Conservation (phyloP, 2,797 vertebrate genomes). For the Streptopelia turtur region DNA sequence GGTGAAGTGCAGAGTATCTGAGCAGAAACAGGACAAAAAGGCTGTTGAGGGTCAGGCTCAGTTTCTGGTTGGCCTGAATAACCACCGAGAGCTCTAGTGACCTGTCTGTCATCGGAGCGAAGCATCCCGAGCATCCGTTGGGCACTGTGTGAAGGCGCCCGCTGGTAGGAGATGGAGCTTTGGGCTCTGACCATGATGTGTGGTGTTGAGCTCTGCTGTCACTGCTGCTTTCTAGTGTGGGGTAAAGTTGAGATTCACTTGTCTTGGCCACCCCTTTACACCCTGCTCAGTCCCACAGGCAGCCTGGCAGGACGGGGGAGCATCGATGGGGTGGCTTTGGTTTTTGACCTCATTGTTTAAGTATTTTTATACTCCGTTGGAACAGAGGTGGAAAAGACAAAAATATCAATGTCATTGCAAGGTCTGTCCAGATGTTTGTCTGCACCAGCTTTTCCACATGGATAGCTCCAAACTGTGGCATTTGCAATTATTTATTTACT, state of each 20-base stretch:
- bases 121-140: neutral
- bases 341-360: neutral
- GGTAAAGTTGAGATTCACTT: neutral
- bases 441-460: neutral
- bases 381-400: neutral
- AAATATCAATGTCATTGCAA: neutral
- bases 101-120: neutral
- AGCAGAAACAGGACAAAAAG: neutral
- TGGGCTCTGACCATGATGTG: rapidly evolving
- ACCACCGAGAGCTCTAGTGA: neutral
- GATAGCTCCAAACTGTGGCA: neutral
- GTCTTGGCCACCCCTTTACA: neutral
- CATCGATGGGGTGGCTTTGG: neutral
- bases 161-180: neutral
- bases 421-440: neutral
- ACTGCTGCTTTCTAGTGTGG: neutral
- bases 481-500: neutral
- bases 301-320: neutral
- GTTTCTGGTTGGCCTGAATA: neutral
- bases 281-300: neutral
- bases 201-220: neutral
- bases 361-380: neutral
- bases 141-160: neutral
- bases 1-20: neutral
- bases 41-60: neutral